Percentiles rank a stretch among this genome's conserved stretches.
Conservation (phyloP, 2,113 vertebrate species). For the Pseudorasbora parva region DNA sequence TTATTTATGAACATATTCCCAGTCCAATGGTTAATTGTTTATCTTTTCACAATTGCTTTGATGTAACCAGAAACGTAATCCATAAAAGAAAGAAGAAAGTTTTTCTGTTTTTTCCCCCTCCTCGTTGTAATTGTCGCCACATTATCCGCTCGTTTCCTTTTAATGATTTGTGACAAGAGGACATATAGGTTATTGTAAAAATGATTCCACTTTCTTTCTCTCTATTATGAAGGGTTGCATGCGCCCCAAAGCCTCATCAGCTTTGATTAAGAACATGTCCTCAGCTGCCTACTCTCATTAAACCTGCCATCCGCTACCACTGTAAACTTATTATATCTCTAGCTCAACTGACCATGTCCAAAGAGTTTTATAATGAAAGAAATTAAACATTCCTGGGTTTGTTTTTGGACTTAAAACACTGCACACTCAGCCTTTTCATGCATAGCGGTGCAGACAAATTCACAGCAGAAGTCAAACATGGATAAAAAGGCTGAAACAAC, state of each 20-base stretch:
- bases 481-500: slow-evolving; percentile 75
- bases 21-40: slow-evolving; percentile 82
- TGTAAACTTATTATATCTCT: slow-evolving; percentile 36
- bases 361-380: slow-evolving; percentile 71
- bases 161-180: slow-evolving; percentile 48
- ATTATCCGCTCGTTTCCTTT: slow-evolving; percentile 43
- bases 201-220: slow-evolving; percentile 13
- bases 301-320: slow-evolving; percentile 14
- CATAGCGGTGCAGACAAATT: slow-evolving; percentile 72
- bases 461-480: slow-evolving; percentile 74
- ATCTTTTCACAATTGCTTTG: slow-evolving; percentile 83
- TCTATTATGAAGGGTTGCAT: background rate
- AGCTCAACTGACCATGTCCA: slow-evolving; percentile 33
- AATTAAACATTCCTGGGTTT: slow-evolving; percentile 68
- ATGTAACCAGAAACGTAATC: slow-evolving; percentile 79
- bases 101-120: slow-evolving; percentile 66
- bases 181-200: slow-evolving; percentile 32
- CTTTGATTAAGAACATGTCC: slow-evolving; percentile 26
- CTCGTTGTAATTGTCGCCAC: slow-evolving; percentile 26
- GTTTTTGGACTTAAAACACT: slow-evolving; percentile 70
- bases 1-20: slow-evolving; percentile 86
- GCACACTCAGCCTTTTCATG: slow-evolving; percentile 79
- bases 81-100: slow-evolving; percentile 70
- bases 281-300: slow-evolving; percentile 10
- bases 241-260: slow-evolving; percentile 19